Percentiles rank a stretch among this genome's conserved stretches.
phyloP scores from a whole-genome alignment of 2,888 invertebrate species.

The Drosophila nr. fundita region DNA sequence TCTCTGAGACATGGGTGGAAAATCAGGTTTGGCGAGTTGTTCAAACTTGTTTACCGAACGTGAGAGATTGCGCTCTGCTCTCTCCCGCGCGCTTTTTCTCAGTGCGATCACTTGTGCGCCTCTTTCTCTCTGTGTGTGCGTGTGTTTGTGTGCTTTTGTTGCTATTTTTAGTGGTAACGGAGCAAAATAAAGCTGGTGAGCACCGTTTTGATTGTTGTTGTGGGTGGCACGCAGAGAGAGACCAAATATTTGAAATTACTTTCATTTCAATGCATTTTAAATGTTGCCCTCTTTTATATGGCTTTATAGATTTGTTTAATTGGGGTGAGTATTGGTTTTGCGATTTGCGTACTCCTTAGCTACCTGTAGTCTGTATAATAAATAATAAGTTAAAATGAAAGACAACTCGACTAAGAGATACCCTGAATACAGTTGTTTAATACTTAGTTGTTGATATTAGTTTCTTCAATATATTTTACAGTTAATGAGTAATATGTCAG shows the following conservation, averaged over 20 bases:
- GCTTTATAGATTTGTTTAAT: not conserved
- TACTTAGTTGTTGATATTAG: not conserved
- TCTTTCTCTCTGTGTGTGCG: not conserved
- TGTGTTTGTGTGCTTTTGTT: conserved; percentile 16
- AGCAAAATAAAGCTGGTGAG: conserved; percentile 20
- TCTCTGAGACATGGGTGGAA: conserved; percentile 51
- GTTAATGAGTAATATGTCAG: not conserved
- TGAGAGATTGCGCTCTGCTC: conserved; percentile 39
- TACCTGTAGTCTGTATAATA: not conserved
- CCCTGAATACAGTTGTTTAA: not conserved
- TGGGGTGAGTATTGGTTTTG: not conserved
- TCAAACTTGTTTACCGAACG: conserved; percentile 56
- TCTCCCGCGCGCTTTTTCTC: conserved; percentile 14
- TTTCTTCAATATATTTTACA: not conserved
- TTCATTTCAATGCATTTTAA: conserved; percentile 32
- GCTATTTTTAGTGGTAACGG: conserved; percentile 46
- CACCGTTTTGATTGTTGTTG: not conserved
- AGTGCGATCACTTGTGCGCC: conserved; percentile 25
- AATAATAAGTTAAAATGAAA: not conserved
- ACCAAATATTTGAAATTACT: conserved; percentile 26
- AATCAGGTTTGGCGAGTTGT: conserved; percentile 68
- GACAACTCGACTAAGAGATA: not conserved
- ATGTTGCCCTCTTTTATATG: conserved; percentile 11
- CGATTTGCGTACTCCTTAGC: not conserved
- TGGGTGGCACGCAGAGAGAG: conserved; percentile 18